Evolutionary conservation across 2,888 invertebrate genomes (phyloP), one percentile per base, ranked within the genome.

Genomic region (Hecatera dysodea): DNA sequence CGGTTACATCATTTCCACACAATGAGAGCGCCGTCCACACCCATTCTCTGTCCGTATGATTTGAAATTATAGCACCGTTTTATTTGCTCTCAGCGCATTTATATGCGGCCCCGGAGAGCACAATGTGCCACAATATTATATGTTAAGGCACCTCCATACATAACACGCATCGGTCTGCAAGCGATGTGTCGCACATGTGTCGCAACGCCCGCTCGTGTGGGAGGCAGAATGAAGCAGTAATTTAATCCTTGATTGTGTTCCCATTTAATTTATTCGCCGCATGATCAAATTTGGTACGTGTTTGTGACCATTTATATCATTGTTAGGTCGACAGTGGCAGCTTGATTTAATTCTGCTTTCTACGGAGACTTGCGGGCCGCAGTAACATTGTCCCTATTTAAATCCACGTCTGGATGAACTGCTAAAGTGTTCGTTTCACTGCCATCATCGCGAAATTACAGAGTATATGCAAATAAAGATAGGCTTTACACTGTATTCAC

Each of bases 1-100:
- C 92, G 94, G 95, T 95, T 95, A 95, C 96, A 96, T 95, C 95
- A 96, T 96, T 96, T 96, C 96, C 96, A 96, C 96, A 96, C 96
- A 96, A 96, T 96, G 95, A 95, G 95, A 94, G 92, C 94, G 94
- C 93, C 94, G 94, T 96, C 96, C 96, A 96, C 96, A 95, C 96
- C 96, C 96, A 96, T 95, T 96, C 96, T 96, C 95, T 95, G 96
- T 96, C 95, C 95, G 94, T 95, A 96, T 95, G 96, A 96, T 96
- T 96, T 96, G 96, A 96, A 95, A 96, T 96, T 96, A 95, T 96
- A 95, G 95, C 96, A 95, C 95, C 94, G 93, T 95, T 96, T 96
- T 96, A 95, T 96, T 95, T 95, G 96, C 95, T 95, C 95, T 94
- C 90, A 87, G 90, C 93, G 93, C 95, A 95, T 95, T 95, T 95